phyloP scores from a whole-genome alignment of 2,888 invertebrate genomes.

The Drosophila bunnanda region DNA sequence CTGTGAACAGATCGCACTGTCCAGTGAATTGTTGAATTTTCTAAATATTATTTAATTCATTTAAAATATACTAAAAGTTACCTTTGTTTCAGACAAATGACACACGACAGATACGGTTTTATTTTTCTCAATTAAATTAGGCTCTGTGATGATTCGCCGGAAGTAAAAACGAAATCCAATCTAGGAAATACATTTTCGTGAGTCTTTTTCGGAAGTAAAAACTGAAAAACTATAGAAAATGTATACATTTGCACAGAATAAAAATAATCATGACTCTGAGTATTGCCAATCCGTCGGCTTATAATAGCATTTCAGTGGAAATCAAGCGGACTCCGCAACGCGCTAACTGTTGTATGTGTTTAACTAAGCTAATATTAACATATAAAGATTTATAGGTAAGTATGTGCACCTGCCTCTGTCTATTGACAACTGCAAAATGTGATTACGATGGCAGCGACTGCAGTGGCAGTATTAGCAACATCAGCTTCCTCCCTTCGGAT shows the following conservation, averaged over 20 bases:
- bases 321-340: conserved; percentile 6
- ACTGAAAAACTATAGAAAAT: conserved; percentile 29
- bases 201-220: neutral
- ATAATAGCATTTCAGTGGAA: conserved; percentile 63
- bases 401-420: conserved; percentile 16
- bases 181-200: neutral
- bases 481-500: conserved; percentile 3
- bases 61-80: neutral
- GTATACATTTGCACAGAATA: conserved; percentile 41
- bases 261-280: conserved; percentile 65
- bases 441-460: conserved; percentile 20
- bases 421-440: conserved; percentile 48
- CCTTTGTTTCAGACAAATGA: neutral
- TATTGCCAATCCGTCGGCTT: conserved; percentile 59
- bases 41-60: neutral
- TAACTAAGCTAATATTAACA: conserved; percentile 35
- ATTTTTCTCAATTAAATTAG: too few relatives aligned
- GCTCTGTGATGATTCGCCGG: neutral
- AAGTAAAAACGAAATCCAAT: neutral
- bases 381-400: conserved; percentile 24
- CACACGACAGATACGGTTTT: neutral
- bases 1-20: too few relatives aligned
- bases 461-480: conserved; percentile 2
- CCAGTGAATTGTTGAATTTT: neutral
- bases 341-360: conserved; percentile 12